A percentile compares a stretch with the other conserved stretches of the same genome.
phyloP scores from a whole-genome alignment of 2,888 invertebrate species.

The Oligia strigilis region DNA sequence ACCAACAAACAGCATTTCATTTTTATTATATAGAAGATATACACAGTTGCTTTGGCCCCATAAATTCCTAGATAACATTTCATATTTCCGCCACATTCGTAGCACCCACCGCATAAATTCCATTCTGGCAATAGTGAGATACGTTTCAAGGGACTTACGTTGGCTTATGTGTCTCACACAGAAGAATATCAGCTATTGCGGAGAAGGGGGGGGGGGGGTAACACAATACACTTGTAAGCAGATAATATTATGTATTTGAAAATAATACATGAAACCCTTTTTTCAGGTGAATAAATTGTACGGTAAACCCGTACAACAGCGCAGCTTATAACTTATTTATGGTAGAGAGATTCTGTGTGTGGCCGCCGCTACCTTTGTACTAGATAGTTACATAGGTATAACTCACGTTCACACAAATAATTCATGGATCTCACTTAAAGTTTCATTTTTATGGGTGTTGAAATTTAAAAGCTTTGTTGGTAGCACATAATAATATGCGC shows the following conservation, averaged over 20 bases:
- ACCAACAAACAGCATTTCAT: background rate
- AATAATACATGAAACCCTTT: conserved; percentile 19
- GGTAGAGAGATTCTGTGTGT: conserved; percentile 17
- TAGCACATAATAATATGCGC: background rate
- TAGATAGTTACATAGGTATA: background rate
- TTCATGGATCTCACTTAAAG: conserved; percentile 8
- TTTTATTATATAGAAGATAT: background rate
- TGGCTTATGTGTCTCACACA: conserved; percentile 32
- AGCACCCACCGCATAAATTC: conserved; percentile 39
- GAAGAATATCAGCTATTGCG: conserved; percentile 33
- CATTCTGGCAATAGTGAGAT: conserved; percentile 45
- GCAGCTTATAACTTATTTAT: conserved; percentile 49
- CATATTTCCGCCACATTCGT: conserved; percentile 28
- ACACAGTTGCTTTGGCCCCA: conserved; percentile 2
- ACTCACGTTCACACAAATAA: conserved; percentile 2
- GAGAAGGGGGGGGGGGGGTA: background rate
- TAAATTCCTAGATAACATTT: conserved; percentile 29
- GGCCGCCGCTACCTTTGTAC: conserved; percentile 10
- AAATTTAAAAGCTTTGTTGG: conserved; percentile 6
- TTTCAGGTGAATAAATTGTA: conserved; percentile 38
- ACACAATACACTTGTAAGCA: conserved; percentile 29
- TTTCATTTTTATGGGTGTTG: background rate
- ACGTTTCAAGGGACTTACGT: conserved; percentile 42
- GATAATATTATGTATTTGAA: conserved; percentile 27
- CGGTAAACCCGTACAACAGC: conserved; percentile 16